phyloP scores from a whole-genome alignment of 2,113 vertebrate species.

The Apus apus region DNA sequence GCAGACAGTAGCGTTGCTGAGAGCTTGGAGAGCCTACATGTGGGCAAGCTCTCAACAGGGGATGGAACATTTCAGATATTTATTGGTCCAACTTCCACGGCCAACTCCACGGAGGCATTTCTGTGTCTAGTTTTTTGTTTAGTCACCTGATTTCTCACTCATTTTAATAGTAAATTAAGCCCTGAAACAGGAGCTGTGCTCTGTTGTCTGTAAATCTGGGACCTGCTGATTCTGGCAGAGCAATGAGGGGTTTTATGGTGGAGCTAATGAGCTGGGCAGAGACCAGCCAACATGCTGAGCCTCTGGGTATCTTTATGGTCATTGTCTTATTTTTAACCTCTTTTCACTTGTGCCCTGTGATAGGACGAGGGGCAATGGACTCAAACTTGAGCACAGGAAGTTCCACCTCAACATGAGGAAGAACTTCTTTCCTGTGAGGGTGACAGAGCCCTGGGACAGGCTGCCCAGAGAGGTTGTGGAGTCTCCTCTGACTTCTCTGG shows the following conservation, averaged over 20 bases:
- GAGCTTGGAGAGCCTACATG: accelerated
- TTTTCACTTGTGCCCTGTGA: no score
- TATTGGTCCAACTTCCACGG: not conserved
- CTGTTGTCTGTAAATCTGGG: not conserved
- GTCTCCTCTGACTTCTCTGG: no score
- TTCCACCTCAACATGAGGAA: no score
- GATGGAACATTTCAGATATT: not conserved
- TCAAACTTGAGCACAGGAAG: no score
- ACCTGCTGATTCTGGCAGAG: accelerated
- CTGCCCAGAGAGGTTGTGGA: no score
- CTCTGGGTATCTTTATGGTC: not conserved
- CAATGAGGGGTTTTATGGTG: not conserved
- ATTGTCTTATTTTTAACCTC: not conserved
- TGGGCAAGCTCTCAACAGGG: not conserved
- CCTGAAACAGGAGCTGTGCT: not conserved
- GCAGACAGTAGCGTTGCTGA: not conserved
- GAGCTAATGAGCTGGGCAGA: not conserved
- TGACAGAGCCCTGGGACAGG: no score
- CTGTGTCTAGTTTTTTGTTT: not conserved
- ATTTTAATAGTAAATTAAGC: not conserved
- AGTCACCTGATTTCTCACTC: not conserved
- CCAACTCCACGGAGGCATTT: not conserved
- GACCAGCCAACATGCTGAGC: not conserved
- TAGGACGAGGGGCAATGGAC: no score
- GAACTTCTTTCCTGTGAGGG: no score